Conservation (phyloP, 2,888 invertebrate species). For the Xestia sexstrigata region DNA sequence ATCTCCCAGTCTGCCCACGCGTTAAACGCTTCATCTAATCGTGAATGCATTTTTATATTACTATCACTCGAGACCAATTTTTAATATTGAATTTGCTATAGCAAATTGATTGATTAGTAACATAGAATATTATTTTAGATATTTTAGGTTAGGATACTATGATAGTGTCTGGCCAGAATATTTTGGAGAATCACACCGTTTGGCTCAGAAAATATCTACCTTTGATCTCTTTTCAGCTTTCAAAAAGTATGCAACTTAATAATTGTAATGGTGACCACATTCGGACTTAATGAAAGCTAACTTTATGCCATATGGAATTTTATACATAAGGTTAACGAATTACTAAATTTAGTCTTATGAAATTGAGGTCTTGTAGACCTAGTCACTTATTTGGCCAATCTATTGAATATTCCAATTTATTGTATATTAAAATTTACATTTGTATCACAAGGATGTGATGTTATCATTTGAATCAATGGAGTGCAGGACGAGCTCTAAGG, state of each 20-base stretch:
- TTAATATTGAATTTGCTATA: constrained; percentile 88
- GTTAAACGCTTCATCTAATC: constrained; percentile 83
- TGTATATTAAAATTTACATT: constrained; percentile 88
- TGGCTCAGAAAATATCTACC: constrained; percentile 90
- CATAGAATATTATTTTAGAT: constrained; percentile 90
- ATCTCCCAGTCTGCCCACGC: constrained; percentile 68
- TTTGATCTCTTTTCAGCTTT: constrained; percentile 91
- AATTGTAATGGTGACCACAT: constrained; percentile 87
- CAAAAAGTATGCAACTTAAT: constrained; percentile 90
- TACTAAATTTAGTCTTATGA: constrained; percentile 90
- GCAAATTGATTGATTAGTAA: constrained; percentile 88
- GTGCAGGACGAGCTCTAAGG: constrained; percentile 89
- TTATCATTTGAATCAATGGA: constrained; percentile 87
- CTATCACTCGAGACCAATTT: constrained; percentile 90
- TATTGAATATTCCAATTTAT: constrained; percentile 90
- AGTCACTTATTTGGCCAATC: constrained; percentile 91
- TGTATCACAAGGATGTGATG: constrained; percentile 85
- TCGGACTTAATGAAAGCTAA: constrained; percentile 90
- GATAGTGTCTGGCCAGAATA: constrained; percentile 91
- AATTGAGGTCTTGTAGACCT: constrained; percentile 88
- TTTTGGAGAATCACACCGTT: constrained; percentile 91
- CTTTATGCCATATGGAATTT: constrained; percentile 91
- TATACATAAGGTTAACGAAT: constrained; percentile 91
- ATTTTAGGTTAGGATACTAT: constrained; percentile 90
- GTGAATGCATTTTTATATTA: constrained; percentile 87